Evolutionary conservation across 2,888 invertebrate species (phyloP), one percentile per base, ranked within the genome.

Genomic region (Opisthograptis luteolata): DNA sequence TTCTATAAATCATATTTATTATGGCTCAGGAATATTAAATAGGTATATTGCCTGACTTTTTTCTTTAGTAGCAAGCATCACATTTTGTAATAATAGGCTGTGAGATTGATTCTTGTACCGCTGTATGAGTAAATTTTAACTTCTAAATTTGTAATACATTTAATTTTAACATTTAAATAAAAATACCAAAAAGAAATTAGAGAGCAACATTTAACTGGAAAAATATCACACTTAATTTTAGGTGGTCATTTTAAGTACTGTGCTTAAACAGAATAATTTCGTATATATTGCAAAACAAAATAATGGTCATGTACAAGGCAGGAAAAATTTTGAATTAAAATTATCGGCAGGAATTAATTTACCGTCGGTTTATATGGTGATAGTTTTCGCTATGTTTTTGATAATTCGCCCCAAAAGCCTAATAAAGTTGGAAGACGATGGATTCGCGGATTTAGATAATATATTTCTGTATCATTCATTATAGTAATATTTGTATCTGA

Each of bases 211-310:
- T 68, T 64, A 73, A 73, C 62, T 62, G 72, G 65, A 78, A 73
- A 84, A 85, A 87, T 87, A 87, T 88, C 87, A 87, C 87, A 87
- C 81, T 79, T 64, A 73, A 73, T 73, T 77, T 75, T 79, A 80
- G 86, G 82, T 87, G 85, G 86, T 85, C 79, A 79, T 77, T 73
- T 85, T 85, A 84, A 87, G 86, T 87, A 87, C 87, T 79, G 78
- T 73, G 72, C 71, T 69, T 70, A 72, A 75, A 73, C 60, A 62
- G 60, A 68, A 64, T 57, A 64, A 60, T 60, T 58, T 60, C 50
- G 44, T 66, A 66, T 74, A 35, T 15, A 19, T 35, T 51, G 50
- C 71, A 74, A 64, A 77, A 71, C 73, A 70, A 77, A 75, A 75
- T 78, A 84, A 83, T 81, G 81, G 79, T 72, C 80, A 79, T 65